phyloP scores from a whole-genome alignment of 2,888 invertebrate species.

The Drepanosiphum platanoidis region DNA sequence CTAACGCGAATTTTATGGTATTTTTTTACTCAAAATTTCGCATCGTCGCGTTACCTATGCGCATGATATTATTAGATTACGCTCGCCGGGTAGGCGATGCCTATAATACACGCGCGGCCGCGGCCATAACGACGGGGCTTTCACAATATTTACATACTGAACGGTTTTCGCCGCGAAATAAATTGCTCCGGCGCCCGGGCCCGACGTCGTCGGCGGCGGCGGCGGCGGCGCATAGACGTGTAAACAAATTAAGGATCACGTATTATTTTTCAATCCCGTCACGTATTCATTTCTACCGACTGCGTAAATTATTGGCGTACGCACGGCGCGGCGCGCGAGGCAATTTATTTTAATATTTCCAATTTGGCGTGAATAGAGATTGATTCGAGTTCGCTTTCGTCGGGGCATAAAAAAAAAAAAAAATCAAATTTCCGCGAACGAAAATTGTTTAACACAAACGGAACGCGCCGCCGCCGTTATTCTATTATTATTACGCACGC shows the following conservation, averaged over 20 bases:
- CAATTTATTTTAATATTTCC: constrained; percentile 1
- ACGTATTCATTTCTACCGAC: constrained; percentile 19
- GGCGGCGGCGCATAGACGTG: background rate
- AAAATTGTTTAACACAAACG: background rate
- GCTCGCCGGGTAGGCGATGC: too few relatives aligned
- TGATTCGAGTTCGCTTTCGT: background rate
- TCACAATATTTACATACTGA: constrained; percentile 49
- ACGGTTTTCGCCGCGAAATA: constrained; percentile 44
- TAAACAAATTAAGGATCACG: constrained; percentile 42
- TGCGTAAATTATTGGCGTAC: background rate
- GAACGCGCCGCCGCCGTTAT: too few relatives aligned
- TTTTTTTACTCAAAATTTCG: background rate
- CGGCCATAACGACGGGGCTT: background rate
- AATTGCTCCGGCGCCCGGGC: constrained; percentile 12
- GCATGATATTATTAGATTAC: too few relatives aligned
- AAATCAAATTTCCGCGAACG: background rate
- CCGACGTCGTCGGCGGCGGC: constrained; percentile 1
- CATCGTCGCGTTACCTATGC: background rate
- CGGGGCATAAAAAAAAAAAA: too few relatives aligned
- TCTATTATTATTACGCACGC: too few relatives aligned
- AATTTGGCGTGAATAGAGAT: background rate
- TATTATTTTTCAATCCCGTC: constrained; percentile 42
- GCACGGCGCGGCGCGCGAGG: background rate
- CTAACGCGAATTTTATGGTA: background rate
- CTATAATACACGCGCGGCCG: background rate